phyloP scores from a whole-genome alignment of 1,140 invertebrate genomes.

The Rhopalosiphum maidis region DNA sequence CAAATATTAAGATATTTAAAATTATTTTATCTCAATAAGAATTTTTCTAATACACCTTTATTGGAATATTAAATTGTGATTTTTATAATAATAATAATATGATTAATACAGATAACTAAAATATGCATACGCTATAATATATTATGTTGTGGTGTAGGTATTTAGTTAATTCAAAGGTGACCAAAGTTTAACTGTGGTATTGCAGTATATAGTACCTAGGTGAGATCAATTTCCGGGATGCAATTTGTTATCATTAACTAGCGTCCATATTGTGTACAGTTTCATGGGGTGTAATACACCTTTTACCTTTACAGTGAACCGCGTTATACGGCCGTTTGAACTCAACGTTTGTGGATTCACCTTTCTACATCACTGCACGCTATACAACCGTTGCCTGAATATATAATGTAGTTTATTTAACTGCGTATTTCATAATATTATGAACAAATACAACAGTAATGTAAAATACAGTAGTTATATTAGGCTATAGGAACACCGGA shows the following conservation, averaged over 20 bases:
- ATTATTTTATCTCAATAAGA: no score
- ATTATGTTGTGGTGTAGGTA: no score
- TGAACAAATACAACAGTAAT: no score
- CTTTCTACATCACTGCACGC: neutral
- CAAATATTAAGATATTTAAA: no score
- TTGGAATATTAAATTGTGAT: no score
- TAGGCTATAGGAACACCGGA: neutral
- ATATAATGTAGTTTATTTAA: neutral
- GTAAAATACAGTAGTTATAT: no score
- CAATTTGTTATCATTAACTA: constrained; percentile 8
- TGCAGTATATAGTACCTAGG: neutral
- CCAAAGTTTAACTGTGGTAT: neutral
- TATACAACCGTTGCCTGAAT: neutral
- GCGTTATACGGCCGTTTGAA: neutral
- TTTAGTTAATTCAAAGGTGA: neutral
- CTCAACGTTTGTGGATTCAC: neutral
- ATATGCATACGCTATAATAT: no score
- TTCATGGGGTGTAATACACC: neutral
- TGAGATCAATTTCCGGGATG: neutral
- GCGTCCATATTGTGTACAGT: neutral
- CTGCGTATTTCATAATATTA: neutral
- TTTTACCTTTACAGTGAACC: neutral
- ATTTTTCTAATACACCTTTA: no score
- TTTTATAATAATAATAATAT: no score
- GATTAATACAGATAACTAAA: no score